These are phyloP conservation scores for Terrapene triunguis DNA, from an alignment of 2,113 vertebrate species.

Conservation along the genomic window DNA sequence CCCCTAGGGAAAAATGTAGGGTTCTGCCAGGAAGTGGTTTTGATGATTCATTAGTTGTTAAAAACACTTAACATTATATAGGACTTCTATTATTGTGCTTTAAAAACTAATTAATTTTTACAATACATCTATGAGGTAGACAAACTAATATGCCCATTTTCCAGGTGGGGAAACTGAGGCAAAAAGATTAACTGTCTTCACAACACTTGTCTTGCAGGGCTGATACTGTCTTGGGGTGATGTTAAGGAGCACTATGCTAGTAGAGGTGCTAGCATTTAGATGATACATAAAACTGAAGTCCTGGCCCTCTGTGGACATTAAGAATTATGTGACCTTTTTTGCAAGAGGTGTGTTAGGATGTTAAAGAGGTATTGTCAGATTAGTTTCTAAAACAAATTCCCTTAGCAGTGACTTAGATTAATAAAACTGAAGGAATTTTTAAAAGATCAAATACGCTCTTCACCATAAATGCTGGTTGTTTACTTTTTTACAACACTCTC, in stretches of 20 bases:
- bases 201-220: neutral
- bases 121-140: neutral
- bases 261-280: neutral
- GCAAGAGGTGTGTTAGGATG: neutral
- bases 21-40: neutral
- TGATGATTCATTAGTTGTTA: neutral
- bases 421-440: neutral
- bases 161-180: neutral
- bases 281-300: neutral
- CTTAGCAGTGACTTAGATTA: neutral
- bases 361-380: neutral
- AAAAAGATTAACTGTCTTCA: neutral
- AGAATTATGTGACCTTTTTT: neutral
- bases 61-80: neutral
- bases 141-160: neutral
- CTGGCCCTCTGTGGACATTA: neutral
- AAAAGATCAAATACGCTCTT: neutral
- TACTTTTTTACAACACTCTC: neutral
- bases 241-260: neutral
- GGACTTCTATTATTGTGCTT: neutral
- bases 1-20: neutral
- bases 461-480: neutral
- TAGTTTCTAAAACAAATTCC: neutral
- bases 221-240: neutral
- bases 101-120: neutral